Evolutionary conservation across 1,140 invertebrate genomes (phyloP).

Genomic region (Drosophila watanabei): DNA sequence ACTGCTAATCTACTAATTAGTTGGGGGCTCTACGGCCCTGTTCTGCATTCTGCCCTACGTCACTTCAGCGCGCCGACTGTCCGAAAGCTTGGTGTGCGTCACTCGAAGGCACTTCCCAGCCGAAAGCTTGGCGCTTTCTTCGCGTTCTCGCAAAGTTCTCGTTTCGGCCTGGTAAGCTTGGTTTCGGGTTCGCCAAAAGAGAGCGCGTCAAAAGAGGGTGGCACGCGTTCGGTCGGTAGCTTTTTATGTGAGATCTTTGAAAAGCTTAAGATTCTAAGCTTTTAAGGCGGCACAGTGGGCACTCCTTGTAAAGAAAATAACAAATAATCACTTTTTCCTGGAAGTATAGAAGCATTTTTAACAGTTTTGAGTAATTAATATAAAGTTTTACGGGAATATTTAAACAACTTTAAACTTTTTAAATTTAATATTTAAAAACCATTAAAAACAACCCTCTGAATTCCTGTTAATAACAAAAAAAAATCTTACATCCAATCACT

Average conservation of each 20-base stretch:
- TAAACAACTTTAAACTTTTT: too few species aligned
- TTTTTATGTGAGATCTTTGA: conserved; percentile 29
- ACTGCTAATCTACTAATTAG: conserved; percentile 20
- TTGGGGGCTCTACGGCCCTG: conserved; percentile 8
- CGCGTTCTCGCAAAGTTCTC: conserved; percentile 6
- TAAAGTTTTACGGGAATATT: too few species aligned
- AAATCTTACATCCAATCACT: too few species aligned
- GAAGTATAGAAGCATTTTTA: too few species aligned
- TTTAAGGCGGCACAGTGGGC: conserved; percentile 3
- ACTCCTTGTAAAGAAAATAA: too few species aligned
- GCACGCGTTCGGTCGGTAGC: conserved; percentile 1
- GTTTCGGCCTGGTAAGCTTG: conserved; percentile 12
- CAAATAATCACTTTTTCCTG: too few species aligned
- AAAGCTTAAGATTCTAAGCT: conserved; percentile 14
- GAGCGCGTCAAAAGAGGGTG: conserved; percentile 3
- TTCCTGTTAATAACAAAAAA: too few species aligned
- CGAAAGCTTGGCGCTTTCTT: conserved; percentile 8
- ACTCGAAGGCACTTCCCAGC: conserved; percentile 15
- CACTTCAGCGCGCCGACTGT: conserved; percentile 49
- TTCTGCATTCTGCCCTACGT: conserved; percentile 67
- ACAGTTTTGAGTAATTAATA: too few species aligned
- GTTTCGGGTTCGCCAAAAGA: conserved; percentile 13
- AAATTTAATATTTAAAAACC: too few species aligned
- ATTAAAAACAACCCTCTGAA: too few species aligned
- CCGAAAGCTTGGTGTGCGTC: conserved; percentile 57